Base-by-base conservation (phyloP, 2,888 invertebrate genomes). In the Anarsia innoxiella region DNA sequence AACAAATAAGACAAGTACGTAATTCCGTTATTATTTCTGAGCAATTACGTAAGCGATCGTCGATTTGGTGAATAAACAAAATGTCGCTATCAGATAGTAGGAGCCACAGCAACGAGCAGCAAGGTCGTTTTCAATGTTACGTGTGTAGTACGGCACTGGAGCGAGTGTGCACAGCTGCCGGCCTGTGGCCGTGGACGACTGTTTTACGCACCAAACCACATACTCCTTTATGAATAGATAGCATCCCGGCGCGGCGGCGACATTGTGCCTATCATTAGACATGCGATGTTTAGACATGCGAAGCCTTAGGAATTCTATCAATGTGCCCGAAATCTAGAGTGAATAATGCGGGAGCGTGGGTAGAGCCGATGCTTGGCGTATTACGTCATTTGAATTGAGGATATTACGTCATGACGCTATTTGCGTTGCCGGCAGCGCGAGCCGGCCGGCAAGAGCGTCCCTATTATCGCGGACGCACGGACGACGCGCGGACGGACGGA, bases 71-170 rank as follows among this genome's bases (percentile, higher is more conserved):
- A 34, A 35, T 45, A 49, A 48, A 51, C 43, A 49, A 47, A 56
- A 54, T 61, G 36, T 53, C 46, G 53, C 46, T 61, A 62, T 51
- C 47, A 59, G 46, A 48, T 40, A 50, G 58, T 51, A 44, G 53
- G 48, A 58, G 59, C 49, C 62, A n/a, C n/a, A 59, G 63, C 68
- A 75, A 68, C 68, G 58, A 56, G 61, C 69, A 42, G 56, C 77
- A 78, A 83, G 78, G 80, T 75, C 79, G 71, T 55, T 59, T 50
- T 70, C 72, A 75, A 76, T 78, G 77, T 66, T 71, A 72, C 66
- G 58, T 54, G 31, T 28, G 23, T 23, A 31, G 29, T 63, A 54
- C 51, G 44, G 45, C 45, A 46, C 49, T 37, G 44, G 46, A 47
- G 49, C 44, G 42, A 58, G 43, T 54, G 63, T 67, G 54, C 56